phyloP scores from a whole-genome alignment of 1,140 invertebrate genomes.

The Chlorops oryzae region DNA sequence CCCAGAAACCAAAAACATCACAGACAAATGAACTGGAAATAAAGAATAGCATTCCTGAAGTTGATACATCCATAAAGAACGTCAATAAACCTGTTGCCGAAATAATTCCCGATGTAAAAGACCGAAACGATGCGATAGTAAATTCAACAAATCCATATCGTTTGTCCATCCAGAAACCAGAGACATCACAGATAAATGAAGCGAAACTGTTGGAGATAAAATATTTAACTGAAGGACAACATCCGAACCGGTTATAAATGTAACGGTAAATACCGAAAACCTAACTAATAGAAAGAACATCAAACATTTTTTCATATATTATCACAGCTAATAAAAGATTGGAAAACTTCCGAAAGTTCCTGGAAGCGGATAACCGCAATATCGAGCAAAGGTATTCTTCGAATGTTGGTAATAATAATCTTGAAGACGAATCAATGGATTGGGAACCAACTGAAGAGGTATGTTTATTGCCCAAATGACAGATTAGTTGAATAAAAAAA shows the following conservation, averaged over 20 bases:
- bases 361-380: too few relatives aligned
- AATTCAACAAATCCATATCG: neutral
- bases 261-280: neutral
- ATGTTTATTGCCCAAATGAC: too few relatives aligned
- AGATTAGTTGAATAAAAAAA: constrained; percentile 3
- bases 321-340: neutral
- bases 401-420: too few relatives aligned
- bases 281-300: neutral
- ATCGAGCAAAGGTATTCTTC: too few relatives aligned
- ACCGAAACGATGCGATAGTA: neutral
- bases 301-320: constrained; percentile 1
- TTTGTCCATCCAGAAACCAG: too few relatives aligned
- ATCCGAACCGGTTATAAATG: neutral
- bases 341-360: neutral
- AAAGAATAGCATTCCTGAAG: neutral
- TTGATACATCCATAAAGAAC: neutral
- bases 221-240: neutral
- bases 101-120: neutral
- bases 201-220: too few relatives aligned
- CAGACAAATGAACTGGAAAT: neutral
- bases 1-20: neutral
- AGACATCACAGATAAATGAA: too few relatives aligned
- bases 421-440: constrained; percentile 25
- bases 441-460: constrained; percentile 18
- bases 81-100: neutral